Percentiles rank a stretch among this genome's conserved stretches.
Conservation (phyloP, 2,888 invertebrate species). For the Caenorhabditis becei region DNA sequence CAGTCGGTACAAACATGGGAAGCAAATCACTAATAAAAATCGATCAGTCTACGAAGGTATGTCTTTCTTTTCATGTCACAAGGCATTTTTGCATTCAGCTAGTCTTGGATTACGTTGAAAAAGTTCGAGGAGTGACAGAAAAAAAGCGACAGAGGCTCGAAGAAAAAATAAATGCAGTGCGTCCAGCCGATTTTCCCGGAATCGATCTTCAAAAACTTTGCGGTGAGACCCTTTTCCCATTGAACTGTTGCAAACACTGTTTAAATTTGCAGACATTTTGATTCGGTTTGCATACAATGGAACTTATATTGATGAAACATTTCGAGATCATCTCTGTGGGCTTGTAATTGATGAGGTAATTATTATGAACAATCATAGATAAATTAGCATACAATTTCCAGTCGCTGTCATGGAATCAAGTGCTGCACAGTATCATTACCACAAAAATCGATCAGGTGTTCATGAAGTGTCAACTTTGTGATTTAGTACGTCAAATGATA, state of each 20-base stretch:
- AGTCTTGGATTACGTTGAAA: constrained; percentile 9
- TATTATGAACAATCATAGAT: neutral
- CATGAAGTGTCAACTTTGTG: constrained; percentile 29
- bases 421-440: constrained; percentile 13
- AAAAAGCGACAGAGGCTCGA: constrained; percentile 4
- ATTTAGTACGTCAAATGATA: constrained; percentile 14
- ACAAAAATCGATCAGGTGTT: constrained; percentile 9
- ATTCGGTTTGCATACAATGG: constrained; percentile 34
- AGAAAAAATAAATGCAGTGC: neutral
- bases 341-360: constrained; percentile 30
- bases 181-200: constrained; percentile 22
- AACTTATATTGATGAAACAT: constrained; percentile 1
- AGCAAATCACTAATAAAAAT: neutral
- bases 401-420: constrained; percentile 39
- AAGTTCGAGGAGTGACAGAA: neutral
- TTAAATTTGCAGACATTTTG: constrained; percentile 16
- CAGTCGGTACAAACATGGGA: neutral
- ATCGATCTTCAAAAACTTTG: constrained; percentile 17
- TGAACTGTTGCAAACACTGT: neutral
- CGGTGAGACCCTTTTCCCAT: constrained; percentile 10
- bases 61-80: neutral
- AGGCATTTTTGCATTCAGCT: neutral
- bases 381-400: constrained; percentile 7
- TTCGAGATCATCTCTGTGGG: constrained; percentile 19
- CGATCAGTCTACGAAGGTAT: neutral